Conservation (phyloP, 37 sponge, comb jelly and placozoan species). For the Mnemiopsis leidyi region DNA sequence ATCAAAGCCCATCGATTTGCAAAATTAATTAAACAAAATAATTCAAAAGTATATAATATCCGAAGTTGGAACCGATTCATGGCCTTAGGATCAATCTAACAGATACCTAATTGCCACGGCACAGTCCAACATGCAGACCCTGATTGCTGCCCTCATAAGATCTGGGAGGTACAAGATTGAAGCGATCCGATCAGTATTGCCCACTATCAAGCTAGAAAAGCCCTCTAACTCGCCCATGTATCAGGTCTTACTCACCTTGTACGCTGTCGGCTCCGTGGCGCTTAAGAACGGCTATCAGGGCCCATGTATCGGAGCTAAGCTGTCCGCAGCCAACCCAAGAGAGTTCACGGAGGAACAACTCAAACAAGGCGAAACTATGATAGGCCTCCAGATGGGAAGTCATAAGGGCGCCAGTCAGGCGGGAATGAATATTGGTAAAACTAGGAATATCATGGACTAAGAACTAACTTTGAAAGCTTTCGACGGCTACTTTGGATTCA, state of each 20-base stretch:
- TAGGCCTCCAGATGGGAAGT: slow-evolving; percentile 88
- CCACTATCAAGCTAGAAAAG: too few relatives aligned
- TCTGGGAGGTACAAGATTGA: background rate
- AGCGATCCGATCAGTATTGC: too few relatives aligned
- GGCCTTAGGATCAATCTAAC: background rate
- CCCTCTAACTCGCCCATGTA: background rate
- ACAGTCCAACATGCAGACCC: background rate
- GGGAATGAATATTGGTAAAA: slow-evolving; percentile 69
- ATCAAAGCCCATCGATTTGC: background rate
- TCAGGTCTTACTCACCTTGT: slow-evolving; percentile 18
- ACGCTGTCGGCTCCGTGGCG: slow-evolving; percentile 41
- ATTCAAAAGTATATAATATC: too few relatives aligned
- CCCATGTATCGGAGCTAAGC: slow-evolving; percentile 81
- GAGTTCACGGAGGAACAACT: slow-evolving; percentile 78
- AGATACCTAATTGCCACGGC: background rate
- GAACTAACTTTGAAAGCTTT: too few relatives aligned
- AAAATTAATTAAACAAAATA: too few relatives aligned
- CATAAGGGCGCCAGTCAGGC: slow-evolving; percentile 89
- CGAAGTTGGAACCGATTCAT: background rate
- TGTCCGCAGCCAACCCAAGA: slow-evolving; percentile 70
- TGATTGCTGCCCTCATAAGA: background rate
- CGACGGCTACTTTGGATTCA: too few relatives aligned
- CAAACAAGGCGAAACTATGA: slow-evolving; percentile 74
- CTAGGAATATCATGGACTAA: slow-evolving; percentile 11
- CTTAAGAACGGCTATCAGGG: slow-evolving; percentile 67